Evolutionary conservation across 2,113 vertebrate species (phyloP).

Genomic region (Chaetodon trifascialis): DNA sequence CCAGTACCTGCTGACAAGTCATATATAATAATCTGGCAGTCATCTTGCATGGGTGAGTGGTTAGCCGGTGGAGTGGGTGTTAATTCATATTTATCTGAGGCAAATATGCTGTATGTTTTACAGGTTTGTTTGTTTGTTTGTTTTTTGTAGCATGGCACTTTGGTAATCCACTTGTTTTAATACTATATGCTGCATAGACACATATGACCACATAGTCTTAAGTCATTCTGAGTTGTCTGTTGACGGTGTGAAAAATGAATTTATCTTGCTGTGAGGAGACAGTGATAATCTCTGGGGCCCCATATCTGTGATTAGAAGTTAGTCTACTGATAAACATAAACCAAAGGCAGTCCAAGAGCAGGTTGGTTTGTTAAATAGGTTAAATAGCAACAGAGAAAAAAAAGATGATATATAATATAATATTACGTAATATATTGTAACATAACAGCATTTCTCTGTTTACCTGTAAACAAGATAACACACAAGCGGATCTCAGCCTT

Average conservation of each 20-base stretch:
- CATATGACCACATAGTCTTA: neutral
- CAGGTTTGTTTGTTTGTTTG: neutral
- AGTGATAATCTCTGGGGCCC: neutral
- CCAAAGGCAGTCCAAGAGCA: neutral
- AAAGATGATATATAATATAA: neutral
- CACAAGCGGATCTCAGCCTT: neutral
- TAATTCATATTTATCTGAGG: slow-evolving; percentile 9
- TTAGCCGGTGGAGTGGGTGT: neutral
- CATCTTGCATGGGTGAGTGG: neutral
- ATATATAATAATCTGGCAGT: neutral
- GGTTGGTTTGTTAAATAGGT: slow-evolving; percentile 4
- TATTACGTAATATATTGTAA: neutral
- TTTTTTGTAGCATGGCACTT: neutral
- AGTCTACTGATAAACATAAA: slow-evolving; percentile 1
- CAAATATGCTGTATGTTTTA: neutral
- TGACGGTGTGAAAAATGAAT: neutral
- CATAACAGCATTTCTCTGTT: neutral
- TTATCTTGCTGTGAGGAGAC: neutral
- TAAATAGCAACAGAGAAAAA: neutral
- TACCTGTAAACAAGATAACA: neutral
- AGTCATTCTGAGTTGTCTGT: neutral
- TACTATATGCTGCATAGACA: neutral
- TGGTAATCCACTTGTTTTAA: neutral
- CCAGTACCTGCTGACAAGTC: slow-evolving; percentile 5
- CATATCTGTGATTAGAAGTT: neutral